These are phyloP conservation scores for Choristoneura rosaceana DNA, from an alignment of 2,888 invertebrate species.

Conservation along the genomic window DNA sequence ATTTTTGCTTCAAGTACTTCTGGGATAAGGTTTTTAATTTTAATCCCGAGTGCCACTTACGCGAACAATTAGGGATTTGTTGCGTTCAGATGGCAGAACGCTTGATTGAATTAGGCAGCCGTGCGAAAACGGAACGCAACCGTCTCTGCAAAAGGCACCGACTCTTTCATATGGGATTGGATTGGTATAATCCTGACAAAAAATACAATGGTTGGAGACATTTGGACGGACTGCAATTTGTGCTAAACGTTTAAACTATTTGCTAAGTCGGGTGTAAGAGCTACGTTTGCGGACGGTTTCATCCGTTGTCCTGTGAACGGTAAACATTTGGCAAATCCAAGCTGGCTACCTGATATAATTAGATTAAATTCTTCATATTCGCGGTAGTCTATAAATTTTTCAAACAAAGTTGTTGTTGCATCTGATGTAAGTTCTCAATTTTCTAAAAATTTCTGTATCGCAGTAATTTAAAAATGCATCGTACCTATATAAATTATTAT, in stretches of 20 bases:
- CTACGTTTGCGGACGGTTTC: constrained; percentile 26
- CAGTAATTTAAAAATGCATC: too few relatives aligned
- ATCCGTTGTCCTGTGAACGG: constrained; percentile 13
- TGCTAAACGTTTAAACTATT: constrained; percentile 57
- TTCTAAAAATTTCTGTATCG: neutral
- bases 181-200: constrained; percentile 70
- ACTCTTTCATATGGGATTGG: constrained; percentile 60
- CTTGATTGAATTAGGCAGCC: constrained; percentile 56
- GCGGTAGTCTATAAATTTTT: neutral
- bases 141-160: constrained; percentile 45
- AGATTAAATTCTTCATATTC: neutral
- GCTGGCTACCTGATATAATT: constrained; percentile 5
- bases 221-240: constrained; percentile 57
- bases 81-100: constrained; percentile 50
- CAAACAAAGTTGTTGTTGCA: neutral
- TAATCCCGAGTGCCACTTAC: constrained; percentile 58
- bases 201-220: constrained; percentile 57
- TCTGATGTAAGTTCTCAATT: neutral
- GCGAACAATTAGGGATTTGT: constrained; percentile 37
- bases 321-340: constrained; percentile 5
- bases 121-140: constrained; percentile 50
- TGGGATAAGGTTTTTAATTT: constrained; percentile 51
- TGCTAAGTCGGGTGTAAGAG: constrained; percentile 55
- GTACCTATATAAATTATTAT: too few relatives aligned
- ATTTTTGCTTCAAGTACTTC: constrained; percentile 13